Base-by-base conservation (phyloP, 2,797 vertebrate species). In the Pempheris klunzingeri region DNA sequence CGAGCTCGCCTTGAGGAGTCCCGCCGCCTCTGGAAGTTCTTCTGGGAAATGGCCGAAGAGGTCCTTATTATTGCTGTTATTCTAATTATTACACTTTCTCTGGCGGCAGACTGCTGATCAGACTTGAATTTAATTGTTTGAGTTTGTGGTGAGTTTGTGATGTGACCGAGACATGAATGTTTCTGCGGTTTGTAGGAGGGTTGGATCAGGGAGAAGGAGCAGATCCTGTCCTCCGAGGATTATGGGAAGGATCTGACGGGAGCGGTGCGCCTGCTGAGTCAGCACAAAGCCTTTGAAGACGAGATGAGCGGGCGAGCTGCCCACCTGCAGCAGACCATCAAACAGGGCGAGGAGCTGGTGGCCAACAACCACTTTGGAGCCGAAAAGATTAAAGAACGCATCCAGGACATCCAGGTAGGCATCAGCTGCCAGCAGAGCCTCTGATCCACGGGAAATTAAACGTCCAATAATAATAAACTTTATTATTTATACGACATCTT, bases 41-140 rank as follows among this genome's bases (percentile, higher is more conserved):
- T 99, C 95, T 99, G 98, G 98, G 98, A 99, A 86, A 99, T 99
- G 98, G 98, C 98, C 0, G 98, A 99, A 86, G 98, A 99, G 86
- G 92, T 93, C 24, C 0, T 17, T 58, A 8, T 59, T 8, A 28
- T 17, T 6, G 4, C 6, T 20, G 2, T 49, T 4, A 14, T 57
- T 18, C 17, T 7, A 3, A 28, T 39, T 26, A 24, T 30, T 66
- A 5, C 8, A n/a, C 20, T 59, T 26, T 24, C 12, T 2, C 1
- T 38, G 17, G 18, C 32, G 22, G 4, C n/a, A 41, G 32, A 28
- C 28, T 20, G 15, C 52, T 17, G 41, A 43, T 43, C 41, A 5
- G 17, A 18, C 17, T 43, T n/a, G n/a, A n/a, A n/a, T n/a, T n/a
- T n/a, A n/a, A n/a, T 44, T 20, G 43, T 43, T 46, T n/a, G n/a